Percentiles rank a stretch among this genome's conserved stretches.
These are phyloP conservation scores for Steinernema hermaphroditum DNA, from an alignment of 2,888 invertebrate genomes.

Conservation along the genomic window DNA sequence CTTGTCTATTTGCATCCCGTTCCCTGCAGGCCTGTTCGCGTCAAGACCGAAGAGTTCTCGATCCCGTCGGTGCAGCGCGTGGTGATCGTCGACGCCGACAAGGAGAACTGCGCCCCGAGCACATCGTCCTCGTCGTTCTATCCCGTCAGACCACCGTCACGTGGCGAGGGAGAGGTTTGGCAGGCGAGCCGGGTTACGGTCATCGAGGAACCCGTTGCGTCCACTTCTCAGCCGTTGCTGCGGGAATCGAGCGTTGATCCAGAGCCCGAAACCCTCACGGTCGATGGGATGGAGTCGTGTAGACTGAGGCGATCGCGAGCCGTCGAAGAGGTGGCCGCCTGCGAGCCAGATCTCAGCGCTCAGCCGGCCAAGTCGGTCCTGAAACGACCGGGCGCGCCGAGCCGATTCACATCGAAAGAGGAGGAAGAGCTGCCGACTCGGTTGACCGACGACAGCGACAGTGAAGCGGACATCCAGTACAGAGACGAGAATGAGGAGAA, in stretches of 20 bases:
- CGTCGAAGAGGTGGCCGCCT: conserved; percentile 37
- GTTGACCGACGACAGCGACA: conserved; percentile 53
- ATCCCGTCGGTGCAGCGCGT: conserved; percentile 22
- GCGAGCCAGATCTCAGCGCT: conserved; percentile 68
- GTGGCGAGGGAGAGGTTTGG: not conserved
- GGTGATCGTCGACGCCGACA: conserved; percentile 23
- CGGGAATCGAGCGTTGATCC: not conserved
- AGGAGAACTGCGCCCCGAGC: conserved; percentile 11
- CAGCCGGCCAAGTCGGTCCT: conserved; percentile 68
- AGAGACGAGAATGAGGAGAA: conserved; percentile 42
- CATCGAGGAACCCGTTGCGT: conserved; percentile 17
- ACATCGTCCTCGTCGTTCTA: not conserved
- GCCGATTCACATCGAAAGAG: conserved; percentile 33
- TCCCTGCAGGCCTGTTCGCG: not conserved
- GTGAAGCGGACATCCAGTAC: conserved; percentile 55
- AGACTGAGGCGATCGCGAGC: conserved; percentile 13
- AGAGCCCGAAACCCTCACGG: conserved; percentile 2
- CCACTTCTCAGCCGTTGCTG: not conserved
- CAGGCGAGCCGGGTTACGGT: not conserved
- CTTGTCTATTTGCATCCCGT: not conserved
- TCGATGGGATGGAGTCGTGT: conserved; percentile 9
- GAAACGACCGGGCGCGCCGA: conserved; percentile 55
- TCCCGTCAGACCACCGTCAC: not conserved
- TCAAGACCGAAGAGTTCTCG: conserved; percentile 10
- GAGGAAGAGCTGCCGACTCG: conserved; percentile 40